Evolutionary conservation across 2,113 vertebrate species (phyloP).

Genomic region (Hippocampus mohnikei): DNA sequence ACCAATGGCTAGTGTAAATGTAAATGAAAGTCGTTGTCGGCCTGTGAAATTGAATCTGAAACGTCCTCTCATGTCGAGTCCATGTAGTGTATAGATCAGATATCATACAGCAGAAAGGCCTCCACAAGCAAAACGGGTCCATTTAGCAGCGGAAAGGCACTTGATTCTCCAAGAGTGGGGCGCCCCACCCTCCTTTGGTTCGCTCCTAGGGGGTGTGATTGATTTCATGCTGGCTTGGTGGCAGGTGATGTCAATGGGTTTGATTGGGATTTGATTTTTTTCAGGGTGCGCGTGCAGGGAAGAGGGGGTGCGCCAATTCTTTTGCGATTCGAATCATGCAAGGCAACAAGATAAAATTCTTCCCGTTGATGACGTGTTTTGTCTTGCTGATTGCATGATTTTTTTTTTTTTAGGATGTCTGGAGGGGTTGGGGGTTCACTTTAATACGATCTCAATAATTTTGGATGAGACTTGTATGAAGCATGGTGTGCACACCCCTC

Average conservation of each 20-base stretch:
- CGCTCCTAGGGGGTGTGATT: background rate
- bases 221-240: background rate
- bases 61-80: background rate
- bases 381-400: background rate
- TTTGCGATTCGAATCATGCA: background rate
- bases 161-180: background rate
- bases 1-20: constrained; percentile 29
- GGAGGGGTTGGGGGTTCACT: no score
- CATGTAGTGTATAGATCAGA: background rate
- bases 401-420: background rate
- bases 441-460: no score
- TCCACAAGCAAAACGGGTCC: constrained; percentile 61
- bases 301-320: background rate
- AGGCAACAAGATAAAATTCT: no score
- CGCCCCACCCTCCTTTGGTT: background rate
- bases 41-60: constrained; percentile 43
- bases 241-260: background rate
- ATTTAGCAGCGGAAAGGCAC: constrained; percentile 4
- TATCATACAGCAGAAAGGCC: background rate
- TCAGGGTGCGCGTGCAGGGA: background rate
- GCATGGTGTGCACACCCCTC: no score
- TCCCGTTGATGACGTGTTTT: background rate
- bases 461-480: no score
- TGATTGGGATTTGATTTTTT: background rate
- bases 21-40: constrained; percentile 37